Conservation (phyloP, 2,797 vertebrate species). For the Nasua narica region DNA sequence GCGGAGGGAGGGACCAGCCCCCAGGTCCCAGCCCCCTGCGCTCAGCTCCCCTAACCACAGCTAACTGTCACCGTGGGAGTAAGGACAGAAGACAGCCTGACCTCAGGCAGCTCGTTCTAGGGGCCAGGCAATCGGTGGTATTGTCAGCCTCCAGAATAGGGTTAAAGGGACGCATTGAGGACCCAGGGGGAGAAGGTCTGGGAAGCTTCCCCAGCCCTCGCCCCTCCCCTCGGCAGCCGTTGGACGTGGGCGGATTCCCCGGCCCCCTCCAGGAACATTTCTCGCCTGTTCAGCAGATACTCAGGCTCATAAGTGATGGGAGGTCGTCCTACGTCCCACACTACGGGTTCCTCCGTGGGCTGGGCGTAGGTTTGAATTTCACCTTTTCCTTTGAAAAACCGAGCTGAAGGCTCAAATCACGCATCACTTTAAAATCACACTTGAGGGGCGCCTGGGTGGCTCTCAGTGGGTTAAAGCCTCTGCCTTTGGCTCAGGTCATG, state of each 20-base stretch:
- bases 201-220: not conserved
- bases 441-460: no score
- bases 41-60: not conserved
- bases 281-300: not conserved
- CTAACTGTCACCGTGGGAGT: not conserved
- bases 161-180: not conserved
- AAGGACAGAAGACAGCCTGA: not conserved
- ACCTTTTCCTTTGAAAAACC: not conserved
- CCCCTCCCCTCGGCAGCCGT: not conserved
- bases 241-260: not conserved
- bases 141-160: not conserved
- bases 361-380: not conserved
- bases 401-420: not conserved
- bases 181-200: not conserved
- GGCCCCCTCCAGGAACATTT: not conserved
- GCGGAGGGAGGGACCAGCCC: not conserved
- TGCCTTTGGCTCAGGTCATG: no score
- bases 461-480: no score
- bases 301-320: not conserved
- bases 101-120: not conserved
- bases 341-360: not conserved
- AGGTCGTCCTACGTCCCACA: not conserved
- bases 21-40: not conserved
- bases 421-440: not conserved
- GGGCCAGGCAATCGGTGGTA: not conserved